These are phyloP conservation scores for Atherinosoma microstoma DNA, from an alignment of 2,797 vertebrate genomes.

Conservation along the genomic window DNA sequence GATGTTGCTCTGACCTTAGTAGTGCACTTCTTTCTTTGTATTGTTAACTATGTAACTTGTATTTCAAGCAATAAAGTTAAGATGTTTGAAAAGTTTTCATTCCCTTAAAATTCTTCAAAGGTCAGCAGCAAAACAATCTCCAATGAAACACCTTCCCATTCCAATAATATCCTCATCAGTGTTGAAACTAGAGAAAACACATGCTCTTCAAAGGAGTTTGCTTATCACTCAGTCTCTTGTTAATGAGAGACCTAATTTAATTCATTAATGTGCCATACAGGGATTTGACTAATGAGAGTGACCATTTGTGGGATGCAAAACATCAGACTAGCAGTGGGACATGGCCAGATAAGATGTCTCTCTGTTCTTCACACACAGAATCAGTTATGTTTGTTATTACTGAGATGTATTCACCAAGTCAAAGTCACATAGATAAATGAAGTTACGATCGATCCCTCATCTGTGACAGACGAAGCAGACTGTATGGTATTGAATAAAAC, in stretches of 20 bases:
- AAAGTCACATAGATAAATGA: not conserved
- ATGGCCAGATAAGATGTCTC: slow-evolving; percentile 1
- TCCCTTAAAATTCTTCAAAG: slow-evolving; percentile 44
- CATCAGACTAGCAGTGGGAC: slow-evolving; percentile 28
- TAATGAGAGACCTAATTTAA: slow-evolving; percentile 78
- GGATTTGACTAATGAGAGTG: slow-evolving; percentile 72
- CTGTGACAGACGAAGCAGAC: no score
- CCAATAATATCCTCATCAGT: slow-evolving; percentile 54
- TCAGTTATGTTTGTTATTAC: slow-evolving; percentile 11
- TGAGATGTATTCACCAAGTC: slow-evolving; percentile 1
- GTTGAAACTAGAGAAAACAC: slow-evolving; percentile 55
- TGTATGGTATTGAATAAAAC: no score
- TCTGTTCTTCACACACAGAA: slow-evolving; percentile 22
- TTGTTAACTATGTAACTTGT: not conserved
- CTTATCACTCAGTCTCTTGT: slow-evolving; percentile 60
- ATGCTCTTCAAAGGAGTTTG: slow-evolving; percentile 63
- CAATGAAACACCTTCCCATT: slow-evolving; percentile 35
- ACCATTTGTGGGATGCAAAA: slow-evolving; percentile 69
- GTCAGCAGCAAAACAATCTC: slow-evolving; percentile 35
- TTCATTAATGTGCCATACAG: slow-evolving; percentile 69
- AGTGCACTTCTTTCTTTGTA: not conserved
- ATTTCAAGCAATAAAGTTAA: slow-evolving; percentile 30
- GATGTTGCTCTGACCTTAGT: no score
- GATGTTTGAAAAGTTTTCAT: slow-evolving; percentile 44
- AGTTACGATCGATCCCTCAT: no score